Evolutionary conservation across 2,797 vertebrate genomes (phyloP).

Genomic region (Hozukius guyotensis): DNA sequence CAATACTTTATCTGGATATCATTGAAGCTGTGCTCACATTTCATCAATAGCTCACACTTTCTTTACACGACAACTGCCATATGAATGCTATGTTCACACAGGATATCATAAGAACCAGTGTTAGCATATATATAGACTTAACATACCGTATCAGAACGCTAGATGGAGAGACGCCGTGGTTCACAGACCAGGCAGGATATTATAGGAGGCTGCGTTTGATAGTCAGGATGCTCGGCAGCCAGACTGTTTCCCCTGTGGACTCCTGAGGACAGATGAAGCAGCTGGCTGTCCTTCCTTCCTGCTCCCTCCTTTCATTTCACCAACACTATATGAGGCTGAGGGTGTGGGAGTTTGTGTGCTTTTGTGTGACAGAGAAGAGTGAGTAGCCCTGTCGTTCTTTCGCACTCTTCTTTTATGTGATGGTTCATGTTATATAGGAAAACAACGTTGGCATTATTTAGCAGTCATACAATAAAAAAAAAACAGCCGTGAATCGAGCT

Average conservation of each 20-base stretch:
- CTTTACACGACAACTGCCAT: neutral
- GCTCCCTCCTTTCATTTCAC: slow-evolving; percentile 75
- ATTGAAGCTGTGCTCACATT: neutral
- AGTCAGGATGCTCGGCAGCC: slow-evolving; percentile 75
- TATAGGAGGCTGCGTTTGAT: slow-evolving; percentile 68
- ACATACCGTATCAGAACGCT: slow-evolving; percentile 29
- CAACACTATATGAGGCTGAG: slow-evolving; percentile 53
- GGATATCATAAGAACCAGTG: slow-evolving; percentile 21
- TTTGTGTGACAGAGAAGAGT: slow-evolving; percentile 22
- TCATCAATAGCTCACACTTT: neutral
- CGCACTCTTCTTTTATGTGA: neutral
- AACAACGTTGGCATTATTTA: neutral
- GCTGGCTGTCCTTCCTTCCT: slow-evolving; percentile 79
- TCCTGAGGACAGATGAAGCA: slow-evolving; percentile 78
- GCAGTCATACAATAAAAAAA: neutral
- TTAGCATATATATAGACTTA: slow-evolving; percentile 23
- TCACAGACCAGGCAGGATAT: slow-evolving; percentile 70
- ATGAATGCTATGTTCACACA: neutral
- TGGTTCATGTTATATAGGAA: slow-evolving; percentile 13
- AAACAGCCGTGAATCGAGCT: neutral
- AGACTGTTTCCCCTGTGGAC: slow-evolving; percentile 73
- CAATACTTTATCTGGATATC: neutral
- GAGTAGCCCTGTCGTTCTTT: slow-evolving; percentile 8
- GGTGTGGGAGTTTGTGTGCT: slow-evolving; percentile 22
- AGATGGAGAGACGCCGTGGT: slow-evolving; percentile 23